Conservation (phyloP, 2,113 vertebrate genomes). For the Hyaena hyaena region DNA sequence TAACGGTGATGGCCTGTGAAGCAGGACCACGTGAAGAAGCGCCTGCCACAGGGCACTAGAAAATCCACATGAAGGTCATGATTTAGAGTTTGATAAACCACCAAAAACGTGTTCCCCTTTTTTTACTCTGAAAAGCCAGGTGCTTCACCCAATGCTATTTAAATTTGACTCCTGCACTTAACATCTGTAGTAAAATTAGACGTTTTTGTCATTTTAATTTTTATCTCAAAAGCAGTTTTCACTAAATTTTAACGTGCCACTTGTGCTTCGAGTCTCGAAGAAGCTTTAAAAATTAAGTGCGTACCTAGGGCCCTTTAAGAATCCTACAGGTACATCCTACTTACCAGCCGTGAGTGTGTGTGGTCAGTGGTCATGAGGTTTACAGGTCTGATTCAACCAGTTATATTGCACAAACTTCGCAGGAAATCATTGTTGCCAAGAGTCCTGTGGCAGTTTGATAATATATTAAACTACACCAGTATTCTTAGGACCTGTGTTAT, state of each 20-base stretch:
- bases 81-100: not conserved
- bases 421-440: not conserved
- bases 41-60: not conserved
- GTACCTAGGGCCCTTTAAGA: not conserved
- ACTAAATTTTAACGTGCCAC: not conserved
- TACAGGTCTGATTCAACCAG: not conserved
- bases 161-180: conserved; percentile 11
- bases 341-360: not conserved
- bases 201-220: not conserved
- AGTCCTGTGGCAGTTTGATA: not conserved
- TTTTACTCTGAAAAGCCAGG: not conserved
- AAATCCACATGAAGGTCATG: not conserved
- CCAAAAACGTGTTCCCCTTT: not conserved
- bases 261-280: conserved; percentile 16
- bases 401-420: not conserved
- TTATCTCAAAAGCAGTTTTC: conserved; percentile 18
- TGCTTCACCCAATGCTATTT: conserved; percentile 26
- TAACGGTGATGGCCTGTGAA: not conserved
- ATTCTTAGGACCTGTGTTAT: not conserved
- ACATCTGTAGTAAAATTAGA: not conserved
- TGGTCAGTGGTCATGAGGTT: not conserved
- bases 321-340: not conserved
- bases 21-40: not conserved
- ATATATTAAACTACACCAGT: not conserved
- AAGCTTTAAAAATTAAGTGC: conserved; percentile 39